Evolutionary conservation across 1,140 invertebrate species (phyloP), one percentile per base, ranked within the genome.

Genomic region (Bombus terrestris): DNA sequence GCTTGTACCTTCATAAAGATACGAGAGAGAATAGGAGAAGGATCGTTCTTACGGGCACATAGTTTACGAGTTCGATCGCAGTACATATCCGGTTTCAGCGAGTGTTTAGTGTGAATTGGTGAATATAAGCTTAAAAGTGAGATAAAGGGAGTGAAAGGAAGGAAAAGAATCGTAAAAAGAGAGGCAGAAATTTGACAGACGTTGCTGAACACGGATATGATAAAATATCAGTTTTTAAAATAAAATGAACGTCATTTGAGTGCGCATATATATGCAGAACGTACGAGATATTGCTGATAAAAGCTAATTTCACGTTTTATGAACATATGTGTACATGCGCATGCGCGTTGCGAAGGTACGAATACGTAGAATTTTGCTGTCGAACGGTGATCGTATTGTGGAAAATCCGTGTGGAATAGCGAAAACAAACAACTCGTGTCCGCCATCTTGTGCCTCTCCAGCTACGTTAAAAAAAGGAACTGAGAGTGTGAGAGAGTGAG

Each of bases 391-490:
- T 84, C 66, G 53, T 84, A 66, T 82, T 64, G 78, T 72, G 62
- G 74, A 57, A 82, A 77, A 37, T 85, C 64, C 64, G 82, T 73
- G 74, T 28, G 69, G 57, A 37, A 32, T 28, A 84, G 76, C 66
- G 85, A 92, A 92, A 88, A 89, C 87, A 90, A 92, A 91, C 90
- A 92, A 91, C 78, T 89, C 88, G 90, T 85, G 87, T 84, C 84
- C 86, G 89, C 92, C 92, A 92, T 92, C 83, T 89, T 92, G 86
- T 91, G 86, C 78, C 76, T 86, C 85, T 92, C 86, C 91, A 88
- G 89, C 84, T 90, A 89, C 86, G 87, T 81, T 79, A 59, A 73
- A 35, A 73, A 73, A 82, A 85, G 72, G 74, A 83, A 69, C 28
- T n/a, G 28, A n/a, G 59, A 4, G 53, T 13, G 59, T 25, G 59